Evolutionary conservation across 2,888 invertebrate species (phyloP), one percentile per base, ranked within the genome.

Genomic region (Caprella mutica): DNA sequence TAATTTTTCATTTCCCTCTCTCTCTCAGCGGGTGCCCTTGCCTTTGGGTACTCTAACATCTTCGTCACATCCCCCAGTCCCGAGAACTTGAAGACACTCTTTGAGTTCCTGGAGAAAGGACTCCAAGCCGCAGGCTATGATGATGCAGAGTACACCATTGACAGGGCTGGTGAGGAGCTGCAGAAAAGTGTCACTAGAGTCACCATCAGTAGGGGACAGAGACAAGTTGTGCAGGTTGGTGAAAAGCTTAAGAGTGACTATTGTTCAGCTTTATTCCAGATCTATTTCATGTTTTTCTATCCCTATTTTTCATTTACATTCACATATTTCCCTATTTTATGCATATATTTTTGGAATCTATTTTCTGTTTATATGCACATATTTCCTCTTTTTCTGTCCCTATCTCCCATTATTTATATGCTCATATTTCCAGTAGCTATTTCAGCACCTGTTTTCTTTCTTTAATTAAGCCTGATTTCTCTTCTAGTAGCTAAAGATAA

Each of bases 1-100:
- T n/a, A n/a, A n/a, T n/a, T n/a, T n/a, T n/a, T n/a, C n/a, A 9
- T 17, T 6, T 26, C 4, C 2, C 17, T 48, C 21, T 2, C 14
- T 12, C 9, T 43, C 39, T n/a, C 58, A 61, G 61, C 89, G 8
- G 87, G 85, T 0, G 85, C 89, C 0, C 78, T 90, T 2, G 84
- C 87, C 0, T 84, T 86, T 68, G 83, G 85, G 27, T 89, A 88
- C 71, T 87, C 91, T 38, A 94, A 93, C 72, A 86, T 96, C 62
- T 97, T 93, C 75, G 93, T 98, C 35, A 96, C 98, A 0, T 92
- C 94, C 54, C 98, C 98, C 0, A 89, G 90, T 71, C 97, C 98
- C 0, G 98, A 98, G 74, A 98, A 99, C 76, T 79, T 98, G 71
- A 90, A 88, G 61, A 98, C 98, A 0, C 77, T 99, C 9, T 98